Conservation (phyloP, 2,797 vertebrate genomes). For the Cheracebus regulus region DNA sequence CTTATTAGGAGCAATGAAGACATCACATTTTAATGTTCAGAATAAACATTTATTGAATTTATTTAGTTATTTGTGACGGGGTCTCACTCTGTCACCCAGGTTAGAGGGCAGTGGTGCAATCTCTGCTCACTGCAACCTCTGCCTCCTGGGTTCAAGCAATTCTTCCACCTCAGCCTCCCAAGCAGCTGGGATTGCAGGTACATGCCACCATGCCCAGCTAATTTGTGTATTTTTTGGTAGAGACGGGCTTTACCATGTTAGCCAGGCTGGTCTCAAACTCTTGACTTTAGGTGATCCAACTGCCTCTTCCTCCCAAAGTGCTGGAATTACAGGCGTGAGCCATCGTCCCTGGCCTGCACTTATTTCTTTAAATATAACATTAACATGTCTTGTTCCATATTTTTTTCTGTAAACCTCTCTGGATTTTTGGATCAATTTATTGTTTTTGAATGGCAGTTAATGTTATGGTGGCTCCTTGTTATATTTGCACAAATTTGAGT, state of each 20-base stretch:
- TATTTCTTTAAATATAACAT: constrained; percentile 26
- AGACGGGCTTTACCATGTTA: neutral
- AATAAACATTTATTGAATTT: constrained; percentile 25
- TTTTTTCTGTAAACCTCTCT: neutral
- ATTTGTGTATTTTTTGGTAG: neutral
- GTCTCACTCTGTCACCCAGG: neutral
- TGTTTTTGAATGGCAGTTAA: constrained; percentile 21
- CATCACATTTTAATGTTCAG: constrained; percentile 33
- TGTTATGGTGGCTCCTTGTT: constrained; percentile 12
- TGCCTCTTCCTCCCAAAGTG: neutral
- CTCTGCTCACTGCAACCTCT: neutral
- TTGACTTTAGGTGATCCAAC: neutral
- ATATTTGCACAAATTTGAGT: constrained; percentile 30
- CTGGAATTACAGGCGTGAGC: neutral
- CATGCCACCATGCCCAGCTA: neutral
- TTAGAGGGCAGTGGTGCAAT: neutral
- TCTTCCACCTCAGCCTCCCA: neutral
- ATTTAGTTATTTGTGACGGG: neutral
- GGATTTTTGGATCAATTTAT: constrained; percentile 11
- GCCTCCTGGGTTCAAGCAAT: neutral
- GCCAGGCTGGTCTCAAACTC: neutral
- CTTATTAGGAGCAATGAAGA: constrained; percentile 9
- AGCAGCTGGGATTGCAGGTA: neutral
- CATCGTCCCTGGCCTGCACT: neutral
- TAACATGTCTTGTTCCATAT: neutral